Evolutionary conservation across 1,140 invertebrate species (phyloP), one percentile per base, ranked within the genome.

Genomic region (Drosophila orosa): DNA sequence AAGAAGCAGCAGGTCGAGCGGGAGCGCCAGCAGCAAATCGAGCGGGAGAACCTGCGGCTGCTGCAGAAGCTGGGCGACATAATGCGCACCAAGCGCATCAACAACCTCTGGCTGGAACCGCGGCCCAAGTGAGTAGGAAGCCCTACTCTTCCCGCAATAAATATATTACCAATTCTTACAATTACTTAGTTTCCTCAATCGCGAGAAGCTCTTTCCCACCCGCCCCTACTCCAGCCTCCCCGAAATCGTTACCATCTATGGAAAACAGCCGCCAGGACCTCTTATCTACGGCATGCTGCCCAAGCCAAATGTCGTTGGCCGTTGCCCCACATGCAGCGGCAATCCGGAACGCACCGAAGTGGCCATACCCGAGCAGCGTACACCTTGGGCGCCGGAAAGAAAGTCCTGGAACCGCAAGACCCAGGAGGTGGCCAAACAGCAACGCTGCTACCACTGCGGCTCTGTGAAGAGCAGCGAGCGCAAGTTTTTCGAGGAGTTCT

Each of bases 1-100:
- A 94, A 94, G 79, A 94, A 94, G 75, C 80, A 92, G 55, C 94
- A 94, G 86, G 93, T 91, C 27, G 94, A 94, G 91, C 81, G 87
- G 29, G 94, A 94, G 86, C 85, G 94, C 50, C 91, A 91, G 59
- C 78, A 91, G 57, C 91, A 92, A 81, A 94, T 94, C 24, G 92
- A 94, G 76, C 80, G 90, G 27, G 93, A 94, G 69, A 94, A 94
- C 81, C 92, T 93, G 17, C 91, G 93, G 5, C 82, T 94, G n/a
- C 78, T 94, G n/a, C 92, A 93, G 74, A 93, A 93, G 78, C 80
- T 94, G 58, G 92, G 90, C 39, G 84, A 92, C 56, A 94, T 94
- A 12, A 94, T 93, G 93, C 77, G 86, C 45, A 93, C 90, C 9
- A 93, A 91, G 72, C 91, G 94, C 59, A 87, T 94, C 27, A 93